These are phyloP conservation scores for Myocastor coypus DNA, from an alignment of 2,113 vertebrate species.

Conservation along the genomic window DNA sequence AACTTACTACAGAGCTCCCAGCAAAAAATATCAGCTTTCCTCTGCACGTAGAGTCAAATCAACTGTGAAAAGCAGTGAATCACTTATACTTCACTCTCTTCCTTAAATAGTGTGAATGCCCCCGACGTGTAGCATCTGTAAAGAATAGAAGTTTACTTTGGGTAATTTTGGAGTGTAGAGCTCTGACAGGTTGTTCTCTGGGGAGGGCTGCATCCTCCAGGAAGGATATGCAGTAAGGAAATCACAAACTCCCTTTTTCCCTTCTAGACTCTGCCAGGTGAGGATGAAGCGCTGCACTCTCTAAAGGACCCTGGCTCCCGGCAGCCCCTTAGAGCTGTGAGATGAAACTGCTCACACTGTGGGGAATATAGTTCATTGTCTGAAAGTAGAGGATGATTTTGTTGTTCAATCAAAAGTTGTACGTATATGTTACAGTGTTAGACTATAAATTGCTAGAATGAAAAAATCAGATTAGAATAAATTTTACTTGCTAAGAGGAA, in stretches of 20 bases:
- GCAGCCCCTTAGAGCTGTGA: background rate
- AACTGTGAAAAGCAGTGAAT: background rate
- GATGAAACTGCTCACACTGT: background rate
- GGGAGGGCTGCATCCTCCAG: background rate
- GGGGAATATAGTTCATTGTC: background rate
- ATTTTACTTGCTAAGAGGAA: conserved; percentile 12
- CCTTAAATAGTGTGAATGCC: background rate
- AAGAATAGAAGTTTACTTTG: background rate
- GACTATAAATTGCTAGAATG: background rate
- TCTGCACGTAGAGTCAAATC: background rate
- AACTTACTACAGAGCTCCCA: background rate
- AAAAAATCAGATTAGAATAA: conserved; percentile 2
- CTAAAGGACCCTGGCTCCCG: background rate
- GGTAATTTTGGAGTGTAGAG: background rate
- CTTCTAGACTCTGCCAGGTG: background rate
- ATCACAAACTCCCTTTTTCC: background rate
- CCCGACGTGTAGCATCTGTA: background rate
- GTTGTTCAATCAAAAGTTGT: background rate
- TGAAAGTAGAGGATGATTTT: background rate
- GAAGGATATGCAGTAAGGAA: background rate
- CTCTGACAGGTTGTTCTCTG: background rate
- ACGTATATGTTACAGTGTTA: background rate
- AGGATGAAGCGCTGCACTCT: too few relatives aligned
- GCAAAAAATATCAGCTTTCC: background rate
- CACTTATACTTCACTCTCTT: background rate